Percentiles rank a stretch among this genome's conserved stretches.
Evolutionary conservation across 2,888 invertebrate species (phyloP).

Genomic region (Ellobium chinense): DNA sequence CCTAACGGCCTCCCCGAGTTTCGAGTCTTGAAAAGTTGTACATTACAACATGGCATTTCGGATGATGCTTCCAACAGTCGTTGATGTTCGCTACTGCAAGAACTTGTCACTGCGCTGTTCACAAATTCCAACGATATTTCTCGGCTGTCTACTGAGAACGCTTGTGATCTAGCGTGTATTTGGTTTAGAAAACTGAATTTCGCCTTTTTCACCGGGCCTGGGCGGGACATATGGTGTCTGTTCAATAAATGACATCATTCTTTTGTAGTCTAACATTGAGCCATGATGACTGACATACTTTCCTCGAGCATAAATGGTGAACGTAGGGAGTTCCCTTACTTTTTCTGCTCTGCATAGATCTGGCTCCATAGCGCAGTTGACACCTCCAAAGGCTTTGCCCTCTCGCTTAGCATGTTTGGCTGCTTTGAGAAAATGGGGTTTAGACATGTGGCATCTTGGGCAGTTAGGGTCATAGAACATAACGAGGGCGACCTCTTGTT

Average conservation of each 20-base stretch:
- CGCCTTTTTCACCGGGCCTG: too few relatives aligned
- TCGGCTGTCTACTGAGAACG: too few relatives aligned
- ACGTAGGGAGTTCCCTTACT: neutral
- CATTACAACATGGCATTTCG: too few relatives aligned
- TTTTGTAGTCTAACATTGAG: slow-evolving; percentile 5
- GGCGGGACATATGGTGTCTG: neutral
- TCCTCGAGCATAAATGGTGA: slow-evolving; percentile 30
- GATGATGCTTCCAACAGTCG: too few relatives aligned
- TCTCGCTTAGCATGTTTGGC: slow-evolving; percentile 11
- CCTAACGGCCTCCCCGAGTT: too few relatives aligned
- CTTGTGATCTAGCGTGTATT: too few relatives aligned
- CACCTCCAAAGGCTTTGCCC: slow-evolving; percentile 17
- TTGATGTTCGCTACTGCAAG: too few relatives aligned
- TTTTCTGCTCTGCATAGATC: slow-evolving; percentile 12
- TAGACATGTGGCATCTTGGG: slow-evolving; percentile 13
- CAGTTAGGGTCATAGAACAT: slow-evolving; percentile 43
- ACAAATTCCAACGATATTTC: too few relatives aligned
- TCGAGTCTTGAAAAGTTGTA: too few relatives aligned
- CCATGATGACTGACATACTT: neutral
- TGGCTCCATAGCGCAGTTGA: slow-evolving; percentile 24
- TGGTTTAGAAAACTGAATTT: too few relatives aligned
- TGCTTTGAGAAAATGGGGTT: slow-evolving; percentile 40
- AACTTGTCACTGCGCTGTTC: too few relatives aligned
- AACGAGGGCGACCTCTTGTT: slow-evolving; percentile 29
- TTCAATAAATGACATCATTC: slow-evolving; percentile 5